Evolutionary conservation across 2,888 invertebrate species (phyloP).

Genomic region (Uloborus plumipes): DNA sequence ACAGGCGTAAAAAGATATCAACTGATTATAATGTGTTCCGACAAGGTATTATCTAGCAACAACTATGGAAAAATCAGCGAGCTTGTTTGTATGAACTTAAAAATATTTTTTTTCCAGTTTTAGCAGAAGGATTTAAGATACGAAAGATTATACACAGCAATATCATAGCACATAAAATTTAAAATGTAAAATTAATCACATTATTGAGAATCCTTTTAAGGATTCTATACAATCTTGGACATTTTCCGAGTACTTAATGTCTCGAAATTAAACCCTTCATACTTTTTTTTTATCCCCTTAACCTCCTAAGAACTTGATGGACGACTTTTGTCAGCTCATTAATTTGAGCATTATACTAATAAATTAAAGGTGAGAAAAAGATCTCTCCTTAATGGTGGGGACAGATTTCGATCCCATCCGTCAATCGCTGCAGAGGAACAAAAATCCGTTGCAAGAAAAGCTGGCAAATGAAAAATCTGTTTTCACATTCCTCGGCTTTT

Average conservation of each 20-base stretch:
- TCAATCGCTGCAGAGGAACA: constrained; percentile 12
- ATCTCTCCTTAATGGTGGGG: constrained; percentile 35
- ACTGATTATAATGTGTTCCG: no score
- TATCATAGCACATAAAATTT: no score
- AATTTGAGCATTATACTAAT: constrained; percentile 60
- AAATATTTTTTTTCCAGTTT: no score
- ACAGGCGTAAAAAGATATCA: no score
- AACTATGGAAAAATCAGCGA: no score
- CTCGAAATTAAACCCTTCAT: background rate
- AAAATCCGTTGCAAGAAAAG: constrained; percentile 28
- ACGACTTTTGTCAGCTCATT: constrained; percentile 53
- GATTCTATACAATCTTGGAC: background rate
- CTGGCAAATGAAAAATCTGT: constrained; percentile 46
- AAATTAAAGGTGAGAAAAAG: constrained; percentile 60
- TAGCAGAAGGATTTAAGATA: no score
- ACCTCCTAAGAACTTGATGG: constrained; percentile 3
- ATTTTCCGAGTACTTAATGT: background rate
- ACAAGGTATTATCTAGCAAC: no score
- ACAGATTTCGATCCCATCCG: constrained; percentile 52
- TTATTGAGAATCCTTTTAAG: no score
- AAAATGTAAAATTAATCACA: no score
- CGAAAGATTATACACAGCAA: no score
- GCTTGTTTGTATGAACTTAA: no score
- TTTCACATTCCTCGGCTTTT: constrained; percentile 38
- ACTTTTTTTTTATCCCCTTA: background rate